Evolutionary conservation across 2,797 vertebrate genomes (phyloP).

Genomic region (Diceros bicornis): DNA sequence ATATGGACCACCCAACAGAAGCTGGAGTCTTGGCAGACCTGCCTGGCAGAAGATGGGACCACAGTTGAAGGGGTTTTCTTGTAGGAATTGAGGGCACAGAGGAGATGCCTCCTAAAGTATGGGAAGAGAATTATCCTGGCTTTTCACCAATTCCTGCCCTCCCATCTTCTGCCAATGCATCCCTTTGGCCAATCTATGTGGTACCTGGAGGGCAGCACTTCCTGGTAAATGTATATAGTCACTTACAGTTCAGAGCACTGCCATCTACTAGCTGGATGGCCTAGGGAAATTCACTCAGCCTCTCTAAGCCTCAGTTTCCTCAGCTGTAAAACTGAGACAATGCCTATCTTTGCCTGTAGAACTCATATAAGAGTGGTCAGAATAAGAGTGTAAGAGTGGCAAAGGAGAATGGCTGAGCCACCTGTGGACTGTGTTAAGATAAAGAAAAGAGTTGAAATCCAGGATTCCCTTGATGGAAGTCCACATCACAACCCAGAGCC

Average conservation of each 20-base stretch:
- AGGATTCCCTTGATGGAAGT: neutral
- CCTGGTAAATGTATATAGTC: neutral
- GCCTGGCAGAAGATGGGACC: neutral
- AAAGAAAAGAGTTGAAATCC: neutral
- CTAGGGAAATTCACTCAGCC: neutral
- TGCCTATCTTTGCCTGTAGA: too few relatives aligned
- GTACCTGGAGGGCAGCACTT: neutral
- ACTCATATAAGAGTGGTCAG: accelerated
- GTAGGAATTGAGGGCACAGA: neutral
- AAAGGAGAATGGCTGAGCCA: neutral
- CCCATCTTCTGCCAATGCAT: neutral
- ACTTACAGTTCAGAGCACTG: neutral
- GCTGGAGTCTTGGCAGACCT: accelerated
- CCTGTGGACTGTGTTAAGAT: accelerated
- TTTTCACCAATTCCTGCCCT: neutral
- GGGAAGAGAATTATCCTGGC: neutral
- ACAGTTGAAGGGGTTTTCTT: neutral
- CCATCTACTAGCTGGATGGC: neutral
- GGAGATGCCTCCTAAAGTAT: neutral
- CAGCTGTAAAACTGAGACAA: neutral
- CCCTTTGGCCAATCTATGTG: neutral
- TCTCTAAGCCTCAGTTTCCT: neutral
- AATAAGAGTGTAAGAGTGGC: neutral
- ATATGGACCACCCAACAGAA: accelerated
- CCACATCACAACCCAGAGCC: too few relatives aligned